These are phyloP conservation scores for Montipora foliosa DNA, from an alignment of 64 coral and sea anemone genomes.

Conservation along the genomic window DNA sequence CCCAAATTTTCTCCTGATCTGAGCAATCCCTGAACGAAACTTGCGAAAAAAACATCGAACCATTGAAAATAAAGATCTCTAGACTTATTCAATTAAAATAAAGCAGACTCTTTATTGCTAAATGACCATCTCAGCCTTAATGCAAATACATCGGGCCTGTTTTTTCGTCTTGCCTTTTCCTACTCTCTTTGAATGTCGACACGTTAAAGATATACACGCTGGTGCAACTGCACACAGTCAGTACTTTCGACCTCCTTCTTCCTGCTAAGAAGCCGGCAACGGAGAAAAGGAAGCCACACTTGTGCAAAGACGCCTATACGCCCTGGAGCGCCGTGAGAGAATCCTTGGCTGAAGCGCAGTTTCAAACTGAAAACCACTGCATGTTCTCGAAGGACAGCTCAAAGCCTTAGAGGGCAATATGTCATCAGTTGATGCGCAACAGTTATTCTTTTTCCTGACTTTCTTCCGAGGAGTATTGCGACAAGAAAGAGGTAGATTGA, in stretches of 20 bases:
- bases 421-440: neutral
- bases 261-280: neutral
- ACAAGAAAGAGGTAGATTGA: constrained; percentile 53
- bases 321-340: constrained; percentile 14
- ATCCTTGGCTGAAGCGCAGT: neutral
- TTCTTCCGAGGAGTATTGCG: constrained; percentile 31
- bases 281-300: constrained; percentile 35
- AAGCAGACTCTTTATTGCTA: neutral
- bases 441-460: constrained; percentile 46
- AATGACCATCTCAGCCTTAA: neutral
- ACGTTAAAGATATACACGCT: neutral
- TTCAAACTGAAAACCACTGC: neutral
- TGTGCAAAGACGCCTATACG: constrained; percentile 21
- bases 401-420: constrained; percentile 13
- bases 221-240: neutral
- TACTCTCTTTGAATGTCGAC: neutral
- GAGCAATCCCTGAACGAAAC: too few relatives aligned
- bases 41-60: too few relatives aligned
- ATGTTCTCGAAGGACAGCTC: constrained; percentile 50
- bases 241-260: neutral
- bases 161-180: neutral
- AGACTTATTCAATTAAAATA: neutral
- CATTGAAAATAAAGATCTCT: too few relatives aligned
- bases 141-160: neutral
- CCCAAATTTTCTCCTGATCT: too few relatives aligned